phyloP scores from a whole-genome alignment of 2,888 invertebrate genomes.

The Melinaea menophilus region DNA sequence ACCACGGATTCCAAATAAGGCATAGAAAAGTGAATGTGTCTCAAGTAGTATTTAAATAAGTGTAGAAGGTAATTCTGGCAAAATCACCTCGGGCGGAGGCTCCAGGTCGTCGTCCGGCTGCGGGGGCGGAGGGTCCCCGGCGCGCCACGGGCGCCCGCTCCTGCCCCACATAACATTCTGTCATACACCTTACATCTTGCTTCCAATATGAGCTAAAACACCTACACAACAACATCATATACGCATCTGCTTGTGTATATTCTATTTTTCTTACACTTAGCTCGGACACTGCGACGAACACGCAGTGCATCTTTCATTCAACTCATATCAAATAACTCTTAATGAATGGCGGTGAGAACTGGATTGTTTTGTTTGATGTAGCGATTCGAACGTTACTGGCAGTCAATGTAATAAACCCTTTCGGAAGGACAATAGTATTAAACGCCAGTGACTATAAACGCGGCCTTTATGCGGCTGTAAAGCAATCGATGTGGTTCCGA shows the following conservation, averaged over 20 bases:
- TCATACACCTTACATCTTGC: constrained; percentile 39
- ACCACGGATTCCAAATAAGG: constrained; percentile 63
- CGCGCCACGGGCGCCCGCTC: constrained; percentile 71
- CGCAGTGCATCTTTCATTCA: background rate
- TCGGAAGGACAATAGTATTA: constrained; percentile 54
- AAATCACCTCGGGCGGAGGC: constrained; percentile 75
- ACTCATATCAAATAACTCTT: background rate
- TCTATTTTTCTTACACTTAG: background rate
- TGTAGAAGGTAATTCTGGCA: constrained; percentile 76
- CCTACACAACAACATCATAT: constrained; percentile 9
- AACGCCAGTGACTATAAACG: constrained; percentile 62
- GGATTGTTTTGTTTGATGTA: constrained; percentile 40
- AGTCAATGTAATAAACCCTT: constrained; percentile 60
- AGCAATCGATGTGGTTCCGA: constrained; percentile 66
- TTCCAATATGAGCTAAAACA: constrained; percentile 1
- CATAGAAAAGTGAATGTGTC: constrained; percentile 65
- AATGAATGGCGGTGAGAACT: constrained; percentile 9
- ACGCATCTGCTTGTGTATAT: constrained; percentile 5
- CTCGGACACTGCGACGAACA: background rate
- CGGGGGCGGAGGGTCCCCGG: constrained; percentile 63
- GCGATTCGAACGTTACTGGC: constrained; percentile 50
- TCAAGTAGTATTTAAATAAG: constrained; percentile 49
- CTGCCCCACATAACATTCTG: constrained; percentile 68
- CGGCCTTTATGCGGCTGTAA: constrained; percentile 64
- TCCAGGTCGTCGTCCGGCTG: constrained; percentile 70